Conservation (phyloP, 2,113 vertebrate genomes). For the Nothocercus nigrocapillus region DNA sequence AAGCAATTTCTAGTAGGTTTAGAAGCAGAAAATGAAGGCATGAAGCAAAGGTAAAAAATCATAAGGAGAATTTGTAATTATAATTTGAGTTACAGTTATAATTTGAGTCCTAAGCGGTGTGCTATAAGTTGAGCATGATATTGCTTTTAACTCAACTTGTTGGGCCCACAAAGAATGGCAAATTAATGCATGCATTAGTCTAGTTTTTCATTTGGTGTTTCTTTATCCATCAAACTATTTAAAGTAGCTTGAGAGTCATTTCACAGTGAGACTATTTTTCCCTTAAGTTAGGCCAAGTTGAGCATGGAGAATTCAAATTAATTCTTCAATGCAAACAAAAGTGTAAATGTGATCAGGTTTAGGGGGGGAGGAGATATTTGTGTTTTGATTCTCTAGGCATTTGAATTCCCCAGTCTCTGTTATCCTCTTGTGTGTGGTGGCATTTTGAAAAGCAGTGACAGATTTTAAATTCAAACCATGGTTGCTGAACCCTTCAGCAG, state of each 20-base stretch:
- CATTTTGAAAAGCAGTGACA: constrained; percentile 56
- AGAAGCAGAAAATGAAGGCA: not conserved
- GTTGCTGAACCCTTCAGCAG: constrained; percentile 41
- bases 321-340: not conserved
- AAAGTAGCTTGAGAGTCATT: not conserved
- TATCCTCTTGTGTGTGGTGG: not conserved
- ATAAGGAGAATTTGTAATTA: not conserved
- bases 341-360: not conserved
- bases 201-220: not conserved
- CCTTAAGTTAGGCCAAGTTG: not conserved
- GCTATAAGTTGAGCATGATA: not conserved
- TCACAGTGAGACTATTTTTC: not conserved
- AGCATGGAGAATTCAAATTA: constrained; percentile 7
- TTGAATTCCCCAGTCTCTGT: not conserved
- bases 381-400: not conserved
- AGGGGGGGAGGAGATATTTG: not conserved
- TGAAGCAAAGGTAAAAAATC: not conserved
- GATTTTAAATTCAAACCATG: constrained; percentile 49
- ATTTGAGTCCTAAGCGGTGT: not conserved
- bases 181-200: not conserved
- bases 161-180: not conserved
- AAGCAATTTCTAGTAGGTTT: not conserved
- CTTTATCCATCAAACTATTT: not conserved
- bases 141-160: not conserved
- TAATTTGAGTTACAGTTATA: not conserved